phyloP scores from a whole-genome alignment of 2,888 invertebrate species.

The Hypomecis atomaria region DNA sequence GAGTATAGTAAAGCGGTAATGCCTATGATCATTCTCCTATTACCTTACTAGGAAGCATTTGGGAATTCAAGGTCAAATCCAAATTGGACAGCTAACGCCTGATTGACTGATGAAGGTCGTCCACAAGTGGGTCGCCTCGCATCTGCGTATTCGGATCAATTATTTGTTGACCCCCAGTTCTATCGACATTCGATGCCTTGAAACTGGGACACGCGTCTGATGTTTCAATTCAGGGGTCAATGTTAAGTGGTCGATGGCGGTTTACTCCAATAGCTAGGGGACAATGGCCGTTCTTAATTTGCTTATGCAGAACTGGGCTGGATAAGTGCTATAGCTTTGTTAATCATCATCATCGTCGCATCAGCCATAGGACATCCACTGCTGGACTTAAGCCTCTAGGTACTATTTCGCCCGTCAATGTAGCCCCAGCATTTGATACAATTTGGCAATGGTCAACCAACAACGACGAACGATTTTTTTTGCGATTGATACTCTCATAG shows the following conservation, averaged over 20 bases:
- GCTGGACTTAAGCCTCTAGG: no score
- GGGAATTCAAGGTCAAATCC: conserved; percentile 23
- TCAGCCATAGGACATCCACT: no score
- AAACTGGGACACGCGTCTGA: conserved; percentile 51
- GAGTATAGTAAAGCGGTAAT: no score
- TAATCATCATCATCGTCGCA: no score
- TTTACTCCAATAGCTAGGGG: conserved; percentile 8
- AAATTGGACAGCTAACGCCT: conserved; percentile 44
- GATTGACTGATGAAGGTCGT: conserved; percentile 65
- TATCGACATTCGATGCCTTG: conserved; percentile 66
- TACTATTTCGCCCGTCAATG: no score
- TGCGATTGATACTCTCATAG: no score
- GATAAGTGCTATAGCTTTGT: no score
- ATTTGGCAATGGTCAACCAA: no score
- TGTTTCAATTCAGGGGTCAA: conserved; percentile 55
- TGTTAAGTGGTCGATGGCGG: conserved; percentile 36
- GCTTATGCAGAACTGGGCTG: background rate
- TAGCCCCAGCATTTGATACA: no score
- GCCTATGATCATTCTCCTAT: no score
- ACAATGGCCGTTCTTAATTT: background rate
- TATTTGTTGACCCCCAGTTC: conserved; percentile 65
- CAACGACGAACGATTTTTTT: no score
- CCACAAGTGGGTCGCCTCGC: conserved; percentile 57
- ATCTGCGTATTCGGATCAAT: conserved; percentile 60
- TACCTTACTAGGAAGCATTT: conserved; percentile 22